Base-by-base conservation (phyloP, 2,797 vertebrate genomes). In the Betta splendens region DNA sequence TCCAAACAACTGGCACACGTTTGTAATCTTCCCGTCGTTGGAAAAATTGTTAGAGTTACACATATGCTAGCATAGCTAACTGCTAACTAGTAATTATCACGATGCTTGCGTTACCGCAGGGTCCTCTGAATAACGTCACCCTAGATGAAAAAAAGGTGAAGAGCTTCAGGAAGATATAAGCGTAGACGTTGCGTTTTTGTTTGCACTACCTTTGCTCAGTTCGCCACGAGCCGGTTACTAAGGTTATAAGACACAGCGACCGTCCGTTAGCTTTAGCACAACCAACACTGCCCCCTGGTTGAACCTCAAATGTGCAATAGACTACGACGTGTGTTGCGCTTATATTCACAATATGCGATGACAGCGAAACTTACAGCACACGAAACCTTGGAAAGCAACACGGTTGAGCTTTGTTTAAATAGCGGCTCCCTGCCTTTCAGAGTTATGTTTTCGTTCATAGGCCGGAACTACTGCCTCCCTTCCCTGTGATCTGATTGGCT, bases 401-500 rank as follows among this genome's bases (percentile, higher is more conserved):
- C 9, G 5, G 26, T 3, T 15, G 1, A 25, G 22, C 15, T 15
- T 0, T 21, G 13, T 2, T 2, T 1, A 5, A 26, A 5, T 17
- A 3, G 21, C 3, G 2, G 37, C 48, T 59, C 69, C 77, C 77
- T 77, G 84, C 82, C 85, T 84, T 86, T 84, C 69, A 82, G 35
- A 16, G 26, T 2, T 6, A 10, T 85, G 76, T 85, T 87, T 63
- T 75, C 25, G 66, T 67, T 75, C 22, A 29, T 37, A 69, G 75
- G 76, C 85, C 81, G 80, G 79, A 81, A 85, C 23, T 48, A 38
- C 44, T 11, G 5, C 20, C 35, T 60, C 39, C 5, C 5, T 15
- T 40, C 64, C 20, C 57, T 62, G 52, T 6, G 28, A 44, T 72
- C 9, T 85, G 81, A 91, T 91, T 91, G 87, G 86, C 59, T 75